Percentiles rank a stretch among this genome's conserved stretches.
These are phyloP conservation scores for Lucinisca nassula DNA, from an alignment of 2,888 invertebrate species.

Conservation along the genomic window DNA sequence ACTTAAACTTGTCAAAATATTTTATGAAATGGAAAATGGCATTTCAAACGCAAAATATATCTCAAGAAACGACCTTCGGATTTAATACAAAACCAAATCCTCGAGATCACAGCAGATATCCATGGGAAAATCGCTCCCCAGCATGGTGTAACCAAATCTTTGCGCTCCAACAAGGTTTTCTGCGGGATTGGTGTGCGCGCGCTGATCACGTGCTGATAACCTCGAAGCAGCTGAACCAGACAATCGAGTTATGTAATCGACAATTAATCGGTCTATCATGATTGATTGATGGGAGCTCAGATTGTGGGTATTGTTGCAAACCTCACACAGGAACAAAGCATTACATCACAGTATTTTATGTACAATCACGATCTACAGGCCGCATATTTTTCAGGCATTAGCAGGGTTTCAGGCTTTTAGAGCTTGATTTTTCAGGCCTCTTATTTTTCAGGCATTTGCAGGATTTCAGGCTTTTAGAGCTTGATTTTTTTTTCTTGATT, in stretches of 20 bases:
- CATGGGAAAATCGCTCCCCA: not conserved
- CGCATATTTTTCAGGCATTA: no score
- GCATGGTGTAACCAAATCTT: not conserved
- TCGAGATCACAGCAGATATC: not conserved
- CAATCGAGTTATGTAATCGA: slow-evolving; percentile 9
- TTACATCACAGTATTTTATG: no score
- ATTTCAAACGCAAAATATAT: not conserved
- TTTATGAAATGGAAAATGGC: not conserved
- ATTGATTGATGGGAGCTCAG: not conserved
- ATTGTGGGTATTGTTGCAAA: no score
- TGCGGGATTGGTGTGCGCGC: not conserved
- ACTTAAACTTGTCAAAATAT: not conserved
- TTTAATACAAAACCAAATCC: not conserved
- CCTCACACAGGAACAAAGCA: no score
- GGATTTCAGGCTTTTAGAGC: no score
- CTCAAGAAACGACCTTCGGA: not conserved
- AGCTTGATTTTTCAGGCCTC: no score
- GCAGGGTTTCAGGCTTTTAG: no score
- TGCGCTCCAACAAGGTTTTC: not conserved
- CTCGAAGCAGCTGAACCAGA: not conserved
- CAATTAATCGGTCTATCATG: not conserved
- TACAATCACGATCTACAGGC: no score
- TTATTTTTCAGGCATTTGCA: no score
- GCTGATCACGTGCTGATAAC: slow-evolving; percentile 12
- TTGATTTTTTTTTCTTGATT: no score